Percentiles rank a stretch among this genome's conserved stretches.
Evolutionary conservation across 2,797 vertebrate species (phyloP).

Genomic region (Enteromius unitaeniatus): DNA sequence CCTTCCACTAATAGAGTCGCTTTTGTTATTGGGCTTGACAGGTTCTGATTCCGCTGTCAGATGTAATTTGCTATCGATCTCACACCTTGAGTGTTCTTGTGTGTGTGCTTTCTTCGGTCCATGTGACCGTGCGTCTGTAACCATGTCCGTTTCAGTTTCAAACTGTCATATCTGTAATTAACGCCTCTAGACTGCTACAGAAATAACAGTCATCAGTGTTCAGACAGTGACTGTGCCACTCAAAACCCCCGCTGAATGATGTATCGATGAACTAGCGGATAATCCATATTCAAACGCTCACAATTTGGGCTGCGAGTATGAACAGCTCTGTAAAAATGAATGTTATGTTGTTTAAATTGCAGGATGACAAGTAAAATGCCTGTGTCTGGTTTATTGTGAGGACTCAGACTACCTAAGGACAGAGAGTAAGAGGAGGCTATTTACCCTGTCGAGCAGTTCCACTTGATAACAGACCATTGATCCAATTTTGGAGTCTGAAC

Average conservation of each 20-base stretch:
- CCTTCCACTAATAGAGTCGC: conserved; percentile 81
- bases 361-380: conserved; percentile 35
- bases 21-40: conserved; percentile 88
- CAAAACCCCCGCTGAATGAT: conserved; percentile 31
- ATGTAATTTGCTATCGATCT: conserved; percentile 89
- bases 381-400: not conserved
- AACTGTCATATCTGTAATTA: conserved; percentile 57
- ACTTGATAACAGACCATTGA: conserved; percentile 58
- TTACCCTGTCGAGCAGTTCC: conserved; percentile 42
- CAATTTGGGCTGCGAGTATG: not conserved
- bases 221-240: conserved; percentile 34
- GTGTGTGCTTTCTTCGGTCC: conserved; percentile 16
- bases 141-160: conserved; percentile 25
- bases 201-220: conserved; percentile 59
- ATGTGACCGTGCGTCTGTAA: not conserved
- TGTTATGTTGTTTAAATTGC: conserved; percentile 29
- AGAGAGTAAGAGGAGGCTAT: conserved; percentile 34
- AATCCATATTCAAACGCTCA: conserved; percentile 37
- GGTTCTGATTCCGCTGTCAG: conserved; percentile 89
- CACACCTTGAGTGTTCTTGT: conserved; percentile 64
- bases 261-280: conserved; percentile 47
- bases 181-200: conserved; percentile 34
- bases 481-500: conserved; percentile 54
- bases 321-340: conserved; percentile 12
- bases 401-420: conserved; percentile 21